A percentile compares a stretch with the other conserved stretches of the same genome.
Evolutionary conservation across 1,140 invertebrate genomes (phyloP).

Genomic region (Sycobia sp.): DNA sequence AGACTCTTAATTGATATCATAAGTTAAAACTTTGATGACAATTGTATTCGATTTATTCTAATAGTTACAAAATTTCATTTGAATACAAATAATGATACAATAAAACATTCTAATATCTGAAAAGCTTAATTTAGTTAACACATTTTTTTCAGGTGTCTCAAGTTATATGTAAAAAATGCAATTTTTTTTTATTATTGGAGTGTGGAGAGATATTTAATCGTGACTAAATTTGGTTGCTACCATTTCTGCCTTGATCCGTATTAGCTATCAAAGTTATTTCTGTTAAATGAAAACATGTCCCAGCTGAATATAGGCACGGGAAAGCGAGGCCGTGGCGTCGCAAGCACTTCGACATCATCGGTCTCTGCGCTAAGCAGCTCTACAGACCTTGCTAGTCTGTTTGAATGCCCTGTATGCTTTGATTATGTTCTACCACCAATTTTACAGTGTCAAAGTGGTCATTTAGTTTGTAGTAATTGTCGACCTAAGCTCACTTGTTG

Average conservation of each 20-base stretch:
- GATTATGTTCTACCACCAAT: slow-evolving; percentile 99
- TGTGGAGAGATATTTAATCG: not conserved
- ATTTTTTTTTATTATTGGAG: slow-evolving; percentile 1
- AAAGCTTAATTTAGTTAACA: too few relatives aligned
- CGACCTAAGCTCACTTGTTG: slow-evolving; percentile 95
- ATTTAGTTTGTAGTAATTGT: slow-evolving; percentile 92
- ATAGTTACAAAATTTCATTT: too few relatives aligned
- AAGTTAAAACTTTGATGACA: too few relatives aligned
- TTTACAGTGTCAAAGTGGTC: slow-evolving; percentile 85
- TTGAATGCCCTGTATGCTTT: slow-evolving; percentile 99
- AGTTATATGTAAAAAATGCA: not conserved
- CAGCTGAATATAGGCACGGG: slow-evolving; percentile 57
- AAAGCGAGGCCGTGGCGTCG: slow-evolving; percentile 57
- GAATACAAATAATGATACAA: too few relatives aligned
- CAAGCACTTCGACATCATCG: slow-evolving; percentile 55
- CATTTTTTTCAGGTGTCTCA: not conserved
- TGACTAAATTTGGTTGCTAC: not conserved
- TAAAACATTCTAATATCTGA: too few relatives aligned
- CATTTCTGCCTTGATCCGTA: not conserved
- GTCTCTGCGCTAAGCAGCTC: slow-evolving; percentile 63
- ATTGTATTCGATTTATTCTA: too few relatives aligned
- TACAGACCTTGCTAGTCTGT: slow-evolving; percentile 90
- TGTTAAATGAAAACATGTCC: slow-evolving; percentile 49
- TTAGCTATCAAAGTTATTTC: slow-evolving; percentile 4
- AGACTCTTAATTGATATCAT: too few relatives aligned